phyloP scores from a whole-genome alignment of 2,113 vertebrate species.

The Microtus oregoni region DNA sequence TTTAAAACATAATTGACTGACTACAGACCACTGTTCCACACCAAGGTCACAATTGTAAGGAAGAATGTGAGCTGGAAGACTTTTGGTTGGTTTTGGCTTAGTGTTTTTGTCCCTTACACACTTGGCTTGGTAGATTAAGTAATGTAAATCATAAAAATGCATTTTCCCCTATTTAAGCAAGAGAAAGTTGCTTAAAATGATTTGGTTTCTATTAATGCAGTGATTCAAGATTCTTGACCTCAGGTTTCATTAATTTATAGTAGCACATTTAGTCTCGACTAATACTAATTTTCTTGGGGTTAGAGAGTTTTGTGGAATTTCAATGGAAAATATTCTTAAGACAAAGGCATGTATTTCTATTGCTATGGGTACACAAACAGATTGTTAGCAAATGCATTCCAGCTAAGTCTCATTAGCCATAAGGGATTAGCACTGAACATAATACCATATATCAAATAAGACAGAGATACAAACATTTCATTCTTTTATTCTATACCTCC shows the following conservation, averaged over 20 bases:
- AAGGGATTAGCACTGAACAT: not conserved
- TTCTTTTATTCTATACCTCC: not conserved
- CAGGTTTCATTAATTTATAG: not conserved
- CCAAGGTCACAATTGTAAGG: not conserved
- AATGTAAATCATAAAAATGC: not conserved
- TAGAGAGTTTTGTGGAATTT: slow-evolving; percentile 15
- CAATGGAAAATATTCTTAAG: not conserved
- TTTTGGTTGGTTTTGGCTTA: not conserved
- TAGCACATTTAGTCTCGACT: not conserved
- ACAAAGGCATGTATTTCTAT: not conserved
- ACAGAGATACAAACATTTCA: not conserved
- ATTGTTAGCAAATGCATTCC: slow-evolving; percentile 6
- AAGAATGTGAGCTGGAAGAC: not conserved
- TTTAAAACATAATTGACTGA: too few relatives aligned
- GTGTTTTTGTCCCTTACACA: not conserved
- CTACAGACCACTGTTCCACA: too few relatives aligned
- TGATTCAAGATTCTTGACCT: not conserved
- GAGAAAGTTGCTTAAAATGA: not conserved
- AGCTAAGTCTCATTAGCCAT: not conserved
- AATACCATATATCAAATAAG: not conserved
- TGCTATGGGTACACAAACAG: not conserved
- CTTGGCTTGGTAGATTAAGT: not conserved
- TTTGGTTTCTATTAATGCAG: not conserved
- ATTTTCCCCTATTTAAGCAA: not conserved
- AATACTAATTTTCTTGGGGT: not conserved